Percentiles rank a stretch among this genome's conserved stretches.
These are phyloP conservation scores for Laothoe populi DNA, from an alignment of 2,888 invertebrate genomes.

Conservation along the genomic window DNA sequence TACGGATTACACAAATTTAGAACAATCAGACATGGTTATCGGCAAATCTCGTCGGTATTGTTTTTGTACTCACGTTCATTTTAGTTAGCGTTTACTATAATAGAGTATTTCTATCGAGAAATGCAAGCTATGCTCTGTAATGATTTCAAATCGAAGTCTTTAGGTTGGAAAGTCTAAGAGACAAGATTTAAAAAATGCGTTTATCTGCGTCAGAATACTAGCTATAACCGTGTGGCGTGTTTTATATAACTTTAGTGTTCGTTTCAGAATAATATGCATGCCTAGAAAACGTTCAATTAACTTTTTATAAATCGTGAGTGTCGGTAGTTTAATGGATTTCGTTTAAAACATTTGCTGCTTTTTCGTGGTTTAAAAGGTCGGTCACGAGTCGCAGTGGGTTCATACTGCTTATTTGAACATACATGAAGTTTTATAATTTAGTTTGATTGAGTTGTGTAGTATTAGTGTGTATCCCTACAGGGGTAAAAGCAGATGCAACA, in stretches of 20 bases:
- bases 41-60: neutral
- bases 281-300: neutral
- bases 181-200: neutral
- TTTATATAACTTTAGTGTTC: neutral
- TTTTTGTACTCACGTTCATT: too few relatives aligned
- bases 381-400: neutral
- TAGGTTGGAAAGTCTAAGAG: too few relatives aligned
- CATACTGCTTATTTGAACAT: neutral
- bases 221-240: neutral
- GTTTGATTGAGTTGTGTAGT: neutral
- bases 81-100: too few relatives aligned
- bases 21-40: conserved; percentile 5
- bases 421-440: neutral
- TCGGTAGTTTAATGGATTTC: conserved; percentile 7
- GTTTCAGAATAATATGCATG: neutral
- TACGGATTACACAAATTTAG: neutral
- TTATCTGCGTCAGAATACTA: neutral
- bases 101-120: too few relatives aligned
- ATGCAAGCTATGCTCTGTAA: too few relatives aligned
- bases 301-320: conserved; percentile 11
- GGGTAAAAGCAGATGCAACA: neutral
- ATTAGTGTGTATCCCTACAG: neutral
- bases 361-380: neutral
- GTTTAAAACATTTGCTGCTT: neutral
- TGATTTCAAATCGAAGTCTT: too few relatives aligned